A percentile compares a stretch with the other conserved stretches of the same genome.
Evolutionary conservation across 1,140 invertebrate genomes (phyloP).

Genomic region (Lerema accius): DNA sequence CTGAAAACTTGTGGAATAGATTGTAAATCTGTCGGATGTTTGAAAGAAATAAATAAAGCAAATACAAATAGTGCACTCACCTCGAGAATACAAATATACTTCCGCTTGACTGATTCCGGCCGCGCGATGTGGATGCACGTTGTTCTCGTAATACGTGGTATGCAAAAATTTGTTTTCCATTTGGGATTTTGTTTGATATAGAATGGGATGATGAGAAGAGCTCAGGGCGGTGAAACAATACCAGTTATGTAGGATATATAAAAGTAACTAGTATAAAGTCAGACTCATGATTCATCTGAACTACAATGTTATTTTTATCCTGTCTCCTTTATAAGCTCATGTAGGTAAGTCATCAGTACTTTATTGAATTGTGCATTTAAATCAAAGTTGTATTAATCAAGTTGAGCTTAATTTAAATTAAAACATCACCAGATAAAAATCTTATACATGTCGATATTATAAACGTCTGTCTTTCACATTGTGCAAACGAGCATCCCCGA

Average conservation of each 20-base stretch:
- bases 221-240: background rate
- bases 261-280: too few relatives aligned
- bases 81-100: constrained; percentile 43
- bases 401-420: too few relatives aligned
- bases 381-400: too few relatives aligned
- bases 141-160: constrained; percentile 9
- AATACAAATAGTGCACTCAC: constrained; percentile 37
- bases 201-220: background rate
- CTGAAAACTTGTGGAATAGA: constrained; percentile 16
- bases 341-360: too few relatives aligned
- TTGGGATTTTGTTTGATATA: constrained; percentile 8
- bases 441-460: too few relatives aligned
- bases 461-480: too few relatives aligned
- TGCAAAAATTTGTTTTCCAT: constrained; percentile 11
- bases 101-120: constrained; percentile 15
- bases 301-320: too few relatives aligned
- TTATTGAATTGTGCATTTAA: too few relatives aligned
- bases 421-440: too few relatives aligned
- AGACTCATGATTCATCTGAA: too few relatives aligned
- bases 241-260: background rate
- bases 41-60: constrained; percentile 44
- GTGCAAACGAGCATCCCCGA: too few relatives aligned
- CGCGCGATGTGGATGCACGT: constrained; percentile 1
- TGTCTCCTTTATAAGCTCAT: too few relatives aligned
- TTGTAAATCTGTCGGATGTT: constrained; percentile 37